Evolutionary conservation across 2,797 vertebrate genomes (phyloP).

Genomic region (Todus mexicanus): DNA sequence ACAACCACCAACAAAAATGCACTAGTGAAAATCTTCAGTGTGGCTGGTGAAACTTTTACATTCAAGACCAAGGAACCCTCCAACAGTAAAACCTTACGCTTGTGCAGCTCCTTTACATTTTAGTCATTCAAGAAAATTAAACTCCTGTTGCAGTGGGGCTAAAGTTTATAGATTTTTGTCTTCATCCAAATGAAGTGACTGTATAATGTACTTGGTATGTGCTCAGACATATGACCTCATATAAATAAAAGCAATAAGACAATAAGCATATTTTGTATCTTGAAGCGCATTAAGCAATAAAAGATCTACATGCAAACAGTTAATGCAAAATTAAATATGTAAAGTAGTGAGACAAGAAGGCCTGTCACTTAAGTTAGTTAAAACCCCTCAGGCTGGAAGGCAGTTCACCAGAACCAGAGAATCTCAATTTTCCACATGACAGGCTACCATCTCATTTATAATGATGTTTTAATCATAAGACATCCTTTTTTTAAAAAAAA

Average conservation of each 20-base stretch:
- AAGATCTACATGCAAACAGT: neutral
- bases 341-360: slow-evolving; percentile 4
- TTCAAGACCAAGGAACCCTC: neutral
- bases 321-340: slow-evolving; percentile 15
- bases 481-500: neutral
- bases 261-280: neutral
- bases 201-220: neutral
- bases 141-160: neutral
- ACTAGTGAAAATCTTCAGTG: neutral
- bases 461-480: slow-evolving; percentile 60
- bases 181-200: neutral
- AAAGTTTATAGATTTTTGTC: neutral
- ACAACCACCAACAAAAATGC: no score
- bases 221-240: neutral
- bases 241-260: neutral
- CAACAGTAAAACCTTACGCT: neutral
- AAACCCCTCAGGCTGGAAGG: slow-evolving; percentile 7
- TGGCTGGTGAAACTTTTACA: neutral
- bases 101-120: neutral
- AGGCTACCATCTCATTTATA: slow-evolving; percentile 47
- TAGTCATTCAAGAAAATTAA: neutral
- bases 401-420: slow-evolving; percentile 36
- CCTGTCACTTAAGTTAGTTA: neutral
- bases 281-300: neutral
- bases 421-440: slow-evolving; percentile 53